Percentiles rank a stretch among this genome's conserved stretches.
Evolutionary conservation across 2,797 vertebrate genomes (phyloP).

Genomic region (Halcyon leucocephala): DNA sequence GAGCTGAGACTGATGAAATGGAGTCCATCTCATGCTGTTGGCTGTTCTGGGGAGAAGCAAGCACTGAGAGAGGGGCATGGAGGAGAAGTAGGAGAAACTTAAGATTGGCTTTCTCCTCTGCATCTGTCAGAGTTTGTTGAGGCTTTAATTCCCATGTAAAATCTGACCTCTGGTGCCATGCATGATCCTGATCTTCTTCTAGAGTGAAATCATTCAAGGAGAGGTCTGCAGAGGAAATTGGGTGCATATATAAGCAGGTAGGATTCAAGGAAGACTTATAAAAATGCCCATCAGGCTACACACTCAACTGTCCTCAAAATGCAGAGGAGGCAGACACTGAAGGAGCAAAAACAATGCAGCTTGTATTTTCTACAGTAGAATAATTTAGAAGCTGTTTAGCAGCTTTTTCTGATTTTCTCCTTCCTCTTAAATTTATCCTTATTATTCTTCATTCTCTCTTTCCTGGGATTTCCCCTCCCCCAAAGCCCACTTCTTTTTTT

Average conservation of each 20-base stretch:
- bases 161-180: not conserved
- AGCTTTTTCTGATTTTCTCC: not conserved
- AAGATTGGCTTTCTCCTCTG: not conserved
- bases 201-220: not conserved
- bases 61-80: not conserved
- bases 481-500: not conserved
- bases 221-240: not conserved
- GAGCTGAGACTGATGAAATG: not conserved
- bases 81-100: not conserved
- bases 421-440: not conserved
- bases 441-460: not conserved
- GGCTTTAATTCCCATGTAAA: not conserved
- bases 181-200: not conserved
- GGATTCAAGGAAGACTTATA: not conserved
- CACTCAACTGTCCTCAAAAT: not conserved
- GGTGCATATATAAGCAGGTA: not conserved
- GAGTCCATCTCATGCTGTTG: not conserved
- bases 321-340: not conserved
- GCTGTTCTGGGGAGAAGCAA: not conserved
- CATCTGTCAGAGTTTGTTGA: not conserved
- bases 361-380: not conserved
- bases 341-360: not conserved
- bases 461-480: not conserved
- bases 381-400: not conserved
- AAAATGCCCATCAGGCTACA: not conserved